A percentile compares a stretch with the other conserved stretches of the same genome.
Conservation (phyloP, 2,888 invertebrate species). For the Slavum lentiscoides region DNA sequence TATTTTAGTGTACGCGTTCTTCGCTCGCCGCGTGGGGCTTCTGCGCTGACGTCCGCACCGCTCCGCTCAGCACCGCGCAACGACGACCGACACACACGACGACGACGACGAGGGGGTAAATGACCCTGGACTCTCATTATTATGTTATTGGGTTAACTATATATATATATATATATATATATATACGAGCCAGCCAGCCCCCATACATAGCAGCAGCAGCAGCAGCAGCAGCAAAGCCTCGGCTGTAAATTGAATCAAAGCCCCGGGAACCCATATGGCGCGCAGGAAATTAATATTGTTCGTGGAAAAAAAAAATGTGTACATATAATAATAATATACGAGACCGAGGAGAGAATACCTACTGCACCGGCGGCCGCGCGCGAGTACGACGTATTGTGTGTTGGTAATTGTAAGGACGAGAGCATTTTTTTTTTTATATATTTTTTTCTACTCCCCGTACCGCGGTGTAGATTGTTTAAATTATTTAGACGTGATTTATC, state of each 20-base stretch:
- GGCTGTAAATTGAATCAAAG: conserved; percentile 52
- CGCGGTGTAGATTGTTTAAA: conserved; percentile 22
- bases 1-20: too few relatives aligned
- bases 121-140: conserved; percentile 48
- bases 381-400: conserved; percentile 32
- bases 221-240: conserved; percentile 13
- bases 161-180: neutral
- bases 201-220: neutral
- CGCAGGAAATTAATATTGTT: conserved; percentile 54
- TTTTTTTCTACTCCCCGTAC: neutral
- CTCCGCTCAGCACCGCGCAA: conserved; percentile 5
- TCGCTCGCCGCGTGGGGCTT: conserved; percentile 46
- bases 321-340: too few relatives aligned
- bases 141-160: conserved; percentile 51
- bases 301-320: conserved; percentile 20
- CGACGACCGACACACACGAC: neutral
- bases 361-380: conserved; percentile 3
- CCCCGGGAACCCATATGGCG: conserved; percentile 52
- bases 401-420: conserved; percentile 19
- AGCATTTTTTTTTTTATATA: conserved; percentile 8
- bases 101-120: conserved; percentile 32
- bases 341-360: neutral
- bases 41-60: conserved; percentile 35
- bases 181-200: conserved; percentile 8
- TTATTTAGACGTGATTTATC: conserved; percentile 52